Evolutionary conservation across 2,888 invertebrate genomes (phyloP).

Genomic region (Nemoura dubitans): DNA sequence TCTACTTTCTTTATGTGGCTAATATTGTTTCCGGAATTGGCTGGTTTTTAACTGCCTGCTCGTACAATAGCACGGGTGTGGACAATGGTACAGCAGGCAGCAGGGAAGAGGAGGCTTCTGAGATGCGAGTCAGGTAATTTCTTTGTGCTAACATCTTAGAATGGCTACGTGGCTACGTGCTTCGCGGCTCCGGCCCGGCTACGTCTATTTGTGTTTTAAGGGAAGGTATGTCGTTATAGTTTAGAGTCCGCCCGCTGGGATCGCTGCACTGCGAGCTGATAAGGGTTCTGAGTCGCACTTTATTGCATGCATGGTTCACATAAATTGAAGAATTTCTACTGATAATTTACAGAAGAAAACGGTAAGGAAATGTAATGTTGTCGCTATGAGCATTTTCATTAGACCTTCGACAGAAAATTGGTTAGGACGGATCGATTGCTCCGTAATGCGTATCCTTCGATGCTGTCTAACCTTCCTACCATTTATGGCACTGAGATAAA

Average conservation of each 20-base stretch:
- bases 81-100: not conserved
- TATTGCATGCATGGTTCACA: constrained; percentile 33
- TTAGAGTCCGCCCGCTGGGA: constrained; percentile 46
- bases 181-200: not conserved
- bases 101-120: too few relatives aligned
- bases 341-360: constrained; percentile 24
- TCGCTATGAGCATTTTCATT: not conserved
- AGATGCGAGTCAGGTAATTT: too few relatives aligned
- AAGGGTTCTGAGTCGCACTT: constrained; percentile 23
- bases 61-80: not conserved
- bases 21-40: not conserved
- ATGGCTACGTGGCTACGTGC: not conserved
- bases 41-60: not conserved
- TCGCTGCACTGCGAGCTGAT: constrained; percentile 38
- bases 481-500: not conserved
- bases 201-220: constrained; percentile 16
- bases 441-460: too few relatives aligned
- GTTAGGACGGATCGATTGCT: not conserved
- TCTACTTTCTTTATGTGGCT: not conserved
- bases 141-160: not conserved
- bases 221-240: constrained; percentile 40
- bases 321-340: constrained; percentile 26
- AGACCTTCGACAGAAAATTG: not conserved
- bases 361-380: not conserved
- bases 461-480: too few relatives aligned